A percentile compares a stretch with the other conserved stretches of the same genome.
Evolutionary conservation across 2,888 invertebrate genomes (phyloP).

Genomic region (Lasius fuliginosus): DNA sequence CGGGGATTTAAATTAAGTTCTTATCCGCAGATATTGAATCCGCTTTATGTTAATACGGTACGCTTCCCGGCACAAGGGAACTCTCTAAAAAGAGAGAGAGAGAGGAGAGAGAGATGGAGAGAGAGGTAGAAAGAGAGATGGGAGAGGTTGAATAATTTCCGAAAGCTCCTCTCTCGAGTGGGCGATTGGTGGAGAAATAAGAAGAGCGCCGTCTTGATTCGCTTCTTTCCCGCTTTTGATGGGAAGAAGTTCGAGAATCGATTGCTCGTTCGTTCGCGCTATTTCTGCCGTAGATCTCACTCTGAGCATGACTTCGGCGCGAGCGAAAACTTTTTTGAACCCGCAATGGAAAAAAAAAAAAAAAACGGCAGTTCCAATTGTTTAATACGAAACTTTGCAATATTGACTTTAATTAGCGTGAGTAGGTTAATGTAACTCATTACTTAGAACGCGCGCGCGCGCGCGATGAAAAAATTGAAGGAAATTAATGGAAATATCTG

Average conservation of each 20-base stretch:
- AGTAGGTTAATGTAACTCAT: constrained; percentile 35
- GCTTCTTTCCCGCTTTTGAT: constrained; percentile 64
- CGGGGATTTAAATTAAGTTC: constrained; percentile 82
- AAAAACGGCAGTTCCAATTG: constrained; percentile 37
- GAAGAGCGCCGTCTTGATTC: constrained; percentile 59
- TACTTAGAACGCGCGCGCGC: not conserved
- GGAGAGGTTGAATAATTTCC: constrained; percentile 71
- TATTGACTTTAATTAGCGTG: constrained; percentile 51
- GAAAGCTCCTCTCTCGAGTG: constrained; percentile 60
- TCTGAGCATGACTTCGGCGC: constrained; percentile 7
- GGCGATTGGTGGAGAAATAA: constrained; percentile 35
- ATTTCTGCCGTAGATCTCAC: constrained; percentile 41
- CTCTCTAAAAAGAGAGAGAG: constrained; percentile 34
- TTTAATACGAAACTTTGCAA: constrained; percentile 47
- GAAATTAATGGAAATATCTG: constrained; percentile 32
- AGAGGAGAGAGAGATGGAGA: constrained; percentile 6
- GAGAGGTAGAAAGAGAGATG: constrained; percentile 32
- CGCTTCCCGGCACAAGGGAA: constrained; percentile 63
- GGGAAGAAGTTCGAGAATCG: constrained; percentile 65
- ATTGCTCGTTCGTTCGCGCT: constrained; percentile 47
- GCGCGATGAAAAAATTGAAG: constrained; percentile 29
- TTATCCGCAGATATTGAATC: constrained; percentile 81
- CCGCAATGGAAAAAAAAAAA: constrained; percentile 3
- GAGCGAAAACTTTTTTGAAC: constrained; percentile 45
- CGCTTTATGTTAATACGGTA: constrained; percentile 82